These are phyloP conservation scores for Mastigias papua DNA, from an alignment of 30 jellyfish, hydroid and myxozoan genomes.

Conservation along the genomic window DNA sequence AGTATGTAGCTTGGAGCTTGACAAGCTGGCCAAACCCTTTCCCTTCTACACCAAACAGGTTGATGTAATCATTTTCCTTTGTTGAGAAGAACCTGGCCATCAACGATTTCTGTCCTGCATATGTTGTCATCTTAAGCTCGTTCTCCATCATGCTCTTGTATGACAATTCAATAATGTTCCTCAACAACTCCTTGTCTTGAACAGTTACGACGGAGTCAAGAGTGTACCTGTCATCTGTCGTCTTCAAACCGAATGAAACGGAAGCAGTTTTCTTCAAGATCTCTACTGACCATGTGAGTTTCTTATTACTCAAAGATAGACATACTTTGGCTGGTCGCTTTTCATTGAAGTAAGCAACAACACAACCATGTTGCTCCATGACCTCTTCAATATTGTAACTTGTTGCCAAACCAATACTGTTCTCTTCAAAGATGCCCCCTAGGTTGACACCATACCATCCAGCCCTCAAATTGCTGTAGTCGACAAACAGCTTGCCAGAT, in stretches of 20 bases:
- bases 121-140: constrained; percentile 63
- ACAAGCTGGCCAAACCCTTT: constrained; percentile 52
- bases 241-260: constrained; percentile 49
- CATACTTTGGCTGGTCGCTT: constrained; percentile 67
- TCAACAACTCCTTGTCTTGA: constrained; percentile 65
- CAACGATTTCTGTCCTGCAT: constrained; percentile 46
- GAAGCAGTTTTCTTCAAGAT: constrained; percentile 79
- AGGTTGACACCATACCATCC: constrained; percentile 57
- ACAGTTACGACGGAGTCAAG: constrained; percentile 51
- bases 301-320: constrained; percentile 46
- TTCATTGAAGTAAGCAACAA: constrained; percentile 54
- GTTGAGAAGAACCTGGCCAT: constrained; percentile 48
- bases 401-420: constrained; percentile 32
- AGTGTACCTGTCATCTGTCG: constrained; percentile 39
- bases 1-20: constrained; percentile 71
- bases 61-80: constrained; percentile 12
- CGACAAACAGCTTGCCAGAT: constrained; percentile 60
- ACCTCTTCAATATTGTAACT: constrained; percentile 45
- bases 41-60: constrained; percentile 72
- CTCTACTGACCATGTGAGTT: constrained; percentile 46
- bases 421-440: constrained; percentile 37
- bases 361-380: constrained; percentile 42
- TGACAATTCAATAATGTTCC: constrained; percentile 53
- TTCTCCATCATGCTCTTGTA: constrained; percentile 70
- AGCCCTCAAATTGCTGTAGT: constrained; percentile 62